phyloP scores from a whole-genome alignment of 2,113 vertebrate species.

The Ranitomeya variabilis region DNA sequence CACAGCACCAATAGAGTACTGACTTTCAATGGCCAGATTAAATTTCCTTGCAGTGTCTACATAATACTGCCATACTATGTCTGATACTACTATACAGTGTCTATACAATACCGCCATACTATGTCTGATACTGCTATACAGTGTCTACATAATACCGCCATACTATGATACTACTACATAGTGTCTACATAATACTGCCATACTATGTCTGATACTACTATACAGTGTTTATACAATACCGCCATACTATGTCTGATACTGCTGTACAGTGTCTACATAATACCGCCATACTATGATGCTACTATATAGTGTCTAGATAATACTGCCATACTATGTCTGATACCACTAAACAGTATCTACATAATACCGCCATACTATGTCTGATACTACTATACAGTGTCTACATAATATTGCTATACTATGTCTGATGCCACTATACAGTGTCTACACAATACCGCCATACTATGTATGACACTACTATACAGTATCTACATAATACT shows the following conservation, averaged over 20 bases:
- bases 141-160: too few relatives aligned
- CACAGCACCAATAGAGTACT: too few relatives aligned
- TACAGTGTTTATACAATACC: not conserved
- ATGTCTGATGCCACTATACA: not conserved
- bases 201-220: too few relatives aligned
- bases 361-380: not conserved
- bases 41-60: not conserved
- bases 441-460: not conserved
- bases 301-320: not conserved
- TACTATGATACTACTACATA: too few relatives aligned
- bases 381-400: not conserved
- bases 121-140: not conserved
- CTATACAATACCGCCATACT: not conserved
- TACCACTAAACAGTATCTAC: not conserved
- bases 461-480: not conserved
- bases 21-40: too few relatives aligned
- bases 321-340: not conserved
- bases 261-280: not conserved
- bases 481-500: not conserved
- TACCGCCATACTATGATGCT: not conserved
- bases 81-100: not conserved
- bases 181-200: too few relatives aligned
- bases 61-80: not conserved
- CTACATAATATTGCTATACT: not conserved
- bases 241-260: not conserved